Base-by-base conservation (phyloP, 2,113 vertebrate species). In the Vulpes vulpes region DNA sequence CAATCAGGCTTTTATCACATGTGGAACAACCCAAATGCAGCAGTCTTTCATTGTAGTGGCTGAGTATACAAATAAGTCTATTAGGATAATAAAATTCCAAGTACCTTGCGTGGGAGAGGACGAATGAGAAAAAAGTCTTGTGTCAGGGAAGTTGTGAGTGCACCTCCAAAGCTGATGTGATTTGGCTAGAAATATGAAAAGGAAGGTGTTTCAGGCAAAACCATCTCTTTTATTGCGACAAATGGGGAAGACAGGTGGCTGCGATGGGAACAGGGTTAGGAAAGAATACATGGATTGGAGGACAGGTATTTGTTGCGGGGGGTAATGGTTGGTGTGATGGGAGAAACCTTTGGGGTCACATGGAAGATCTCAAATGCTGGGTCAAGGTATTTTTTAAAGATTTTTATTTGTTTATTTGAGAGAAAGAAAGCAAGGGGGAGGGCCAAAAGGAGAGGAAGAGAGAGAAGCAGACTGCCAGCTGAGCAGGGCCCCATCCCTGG, bases 51-150 rank as follows among this genome's bases (percentile, higher is more conserved):
- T 57, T 79, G 16, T 1, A 43, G 30, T n/a, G 9, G 12, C 25
- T 89, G 64, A 82, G 8, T 65, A 25, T 23, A 49, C 91, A 71
- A 69, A 9, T 91, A 89, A 22, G 8, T 83, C 17, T 60, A 22
- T 65, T 8, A 82, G 59, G 79, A 15, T 27, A 71, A 55, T 59
- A 71, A 92, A 88, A 35, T 83, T 27, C 67, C 20, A 32, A 96
- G 53, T 59, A 49, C 1, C 87, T 3, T 9, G 15, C 51, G 8
- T 4, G n/a, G 22, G 27, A 20, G 20, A 17, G 35, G 51, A 22
- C 53, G 38, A 76, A 92, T 94, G 30, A 53, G 84, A n/a, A 96
- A 92, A 38, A 62, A 59, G 25, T 79, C 38, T 96, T 79, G 15
- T 0, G 3, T 27, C 65, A 35, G 74, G 38, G 27, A 85, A 86